Evolutionary conservation across 2,888 invertebrate species (phyloP).

Genomic region (Pantelozetes paolii): DNA sequence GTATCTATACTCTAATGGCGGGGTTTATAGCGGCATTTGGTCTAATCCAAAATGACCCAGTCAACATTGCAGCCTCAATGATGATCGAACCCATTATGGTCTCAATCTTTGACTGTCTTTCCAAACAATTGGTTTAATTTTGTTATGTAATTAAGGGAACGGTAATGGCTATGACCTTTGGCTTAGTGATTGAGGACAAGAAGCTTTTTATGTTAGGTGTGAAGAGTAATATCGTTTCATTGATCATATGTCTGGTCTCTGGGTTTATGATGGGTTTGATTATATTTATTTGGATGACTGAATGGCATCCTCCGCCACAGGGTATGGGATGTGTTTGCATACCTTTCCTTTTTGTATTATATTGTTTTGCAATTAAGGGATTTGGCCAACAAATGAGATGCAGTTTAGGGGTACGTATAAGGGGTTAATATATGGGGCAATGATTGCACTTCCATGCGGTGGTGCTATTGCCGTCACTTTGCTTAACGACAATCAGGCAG

Average conservation of each 20-base stretch:
- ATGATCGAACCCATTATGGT: conserved; percentile 71
- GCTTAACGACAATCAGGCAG: conserved; percentile 42
- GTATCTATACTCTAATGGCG: conserved; percentile 66
- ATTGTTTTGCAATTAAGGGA: neutral
- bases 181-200: conserved; percentile 65
- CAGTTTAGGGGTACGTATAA: conserved; percentile 34
- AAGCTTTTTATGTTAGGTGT: conserved; percentile 64
- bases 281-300: conserved; percentile 38
- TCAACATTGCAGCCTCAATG: conserved; percentile 72
- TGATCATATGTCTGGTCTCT: conserved; percentile 63
- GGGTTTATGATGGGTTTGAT: conserved; percentile 40
- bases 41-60: conserved; percentile 67
- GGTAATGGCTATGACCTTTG: conserved; percentile 70
- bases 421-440: conserved; percentile 39
- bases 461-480: conserved; percentile 43
- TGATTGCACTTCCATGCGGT: conserved; percentile 41
- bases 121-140: neutral
- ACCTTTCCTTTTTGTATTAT: neutral
- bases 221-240: conserved; percentile 64
- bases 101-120: neutral
- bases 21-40: conserved; percentile 71
- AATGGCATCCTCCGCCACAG: conserved; percentile 41
- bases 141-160: conserved; percentile 55
- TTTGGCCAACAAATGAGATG: conserved; percentile 43
- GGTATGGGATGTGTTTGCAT: conserved; percentile 11